phyloP scores from a whole-genome alignment of 2,888 invertebrate species.

The Dexiosoma caninum region DNA sequence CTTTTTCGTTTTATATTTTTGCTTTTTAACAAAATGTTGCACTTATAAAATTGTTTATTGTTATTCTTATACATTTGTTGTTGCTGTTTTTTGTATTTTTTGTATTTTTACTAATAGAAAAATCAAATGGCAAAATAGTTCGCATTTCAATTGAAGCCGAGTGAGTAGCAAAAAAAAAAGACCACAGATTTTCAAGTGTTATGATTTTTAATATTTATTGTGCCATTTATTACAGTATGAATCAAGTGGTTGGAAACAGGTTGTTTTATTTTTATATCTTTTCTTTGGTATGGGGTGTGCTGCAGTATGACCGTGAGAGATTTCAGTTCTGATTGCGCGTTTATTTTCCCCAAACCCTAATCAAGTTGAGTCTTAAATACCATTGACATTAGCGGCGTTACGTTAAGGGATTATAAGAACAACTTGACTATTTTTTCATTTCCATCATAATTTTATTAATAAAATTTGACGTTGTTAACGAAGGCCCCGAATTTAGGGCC shows the following conservation, averaged over 20 bases:
- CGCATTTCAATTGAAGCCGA: constrained; percentile 51
- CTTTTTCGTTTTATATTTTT: background rate
- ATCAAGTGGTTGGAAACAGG: constrained; percentile 51
- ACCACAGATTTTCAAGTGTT: constrained; percentile 63
- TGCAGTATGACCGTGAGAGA: constrained; percentile 54
- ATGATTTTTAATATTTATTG: constrained; percentile 62
- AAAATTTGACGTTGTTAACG: too few species aligned
- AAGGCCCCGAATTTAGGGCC: too few species aligned
- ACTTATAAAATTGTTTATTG: constrained; percentile 54
- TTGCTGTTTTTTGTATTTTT: background rate
- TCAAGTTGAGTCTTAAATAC: constrained; percentile 12
- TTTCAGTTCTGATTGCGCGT: constrained; percentile 37
- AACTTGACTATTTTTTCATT: too few species aligned
- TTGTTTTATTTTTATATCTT: constrained; percentile 18
- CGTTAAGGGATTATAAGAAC: constrained; percentile 44
- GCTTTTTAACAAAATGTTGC: constrained; percentile 48
- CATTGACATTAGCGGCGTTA: constrained; percentile 18
- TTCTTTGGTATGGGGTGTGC: constrained; percentile 26
- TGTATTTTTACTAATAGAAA: background rate
- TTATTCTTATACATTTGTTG: constrained; percentile 31
- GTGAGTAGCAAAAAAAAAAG: constrained; percentile 9
- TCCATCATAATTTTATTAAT: too few species aligned
- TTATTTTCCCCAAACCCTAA: background rate
- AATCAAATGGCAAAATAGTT: constrained; percentile 45
- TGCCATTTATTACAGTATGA: constrained; percentile 20